Evolutionary conservation across 2,113 vertebrate species (phyloP).

Genomic region (Alces alces): DNA sequence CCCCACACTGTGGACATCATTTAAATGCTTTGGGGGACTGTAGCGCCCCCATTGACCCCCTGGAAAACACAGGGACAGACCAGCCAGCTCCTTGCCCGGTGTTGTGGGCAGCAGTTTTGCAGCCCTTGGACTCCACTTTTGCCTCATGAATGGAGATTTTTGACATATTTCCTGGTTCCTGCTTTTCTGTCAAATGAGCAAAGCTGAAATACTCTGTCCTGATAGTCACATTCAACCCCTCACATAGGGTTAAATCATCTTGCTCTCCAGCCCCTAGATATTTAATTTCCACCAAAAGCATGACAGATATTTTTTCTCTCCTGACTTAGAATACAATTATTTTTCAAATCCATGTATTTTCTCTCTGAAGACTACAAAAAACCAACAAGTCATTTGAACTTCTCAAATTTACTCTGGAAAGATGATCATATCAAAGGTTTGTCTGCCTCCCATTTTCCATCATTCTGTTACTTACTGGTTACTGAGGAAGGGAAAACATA

Average conservation of each 20-base stretch:
- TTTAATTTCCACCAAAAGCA: neutral
- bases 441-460: neutral
- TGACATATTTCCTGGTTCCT: neutral
- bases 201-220: neutral
- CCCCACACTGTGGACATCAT: neutral
- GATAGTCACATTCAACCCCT: neutral
- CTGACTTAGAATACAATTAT: neutral
- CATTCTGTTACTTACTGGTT: neutral
- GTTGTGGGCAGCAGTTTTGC: neutral
- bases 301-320: neutral
- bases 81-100: neutral
- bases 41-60: neutral
- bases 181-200: neutral
- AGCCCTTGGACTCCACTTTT: neutral
- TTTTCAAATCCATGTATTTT: neutral
- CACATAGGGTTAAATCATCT: neutral
- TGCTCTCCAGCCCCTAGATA: neutral
- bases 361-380: neutral
- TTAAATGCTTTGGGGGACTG: neutral
- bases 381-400: neutral
- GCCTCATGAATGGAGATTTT: neutral
- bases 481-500: neutral
- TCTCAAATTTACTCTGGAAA: neutral
- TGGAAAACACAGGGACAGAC: neutral
- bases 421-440: neutral